A percentile compares a stretch with the other conserved stretches of the same genome.
Conservation (phyloP, 2,797 vertebrate genomes). For the Halcyon badia region DNA sequence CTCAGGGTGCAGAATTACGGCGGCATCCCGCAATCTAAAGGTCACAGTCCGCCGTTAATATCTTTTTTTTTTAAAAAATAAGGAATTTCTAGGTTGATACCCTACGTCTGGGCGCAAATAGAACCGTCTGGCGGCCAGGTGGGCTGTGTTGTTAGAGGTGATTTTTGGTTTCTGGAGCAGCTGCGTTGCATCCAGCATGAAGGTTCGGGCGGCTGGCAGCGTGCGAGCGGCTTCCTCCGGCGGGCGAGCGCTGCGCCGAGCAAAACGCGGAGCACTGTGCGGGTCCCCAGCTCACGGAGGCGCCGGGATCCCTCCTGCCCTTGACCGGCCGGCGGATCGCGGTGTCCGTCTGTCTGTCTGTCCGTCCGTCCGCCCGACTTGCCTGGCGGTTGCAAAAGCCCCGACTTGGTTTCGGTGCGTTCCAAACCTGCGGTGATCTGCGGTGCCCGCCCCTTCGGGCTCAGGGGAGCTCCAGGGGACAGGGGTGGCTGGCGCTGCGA, state of each 20-base stretch:
- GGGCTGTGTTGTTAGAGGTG: neutral
- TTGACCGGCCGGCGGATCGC: neutral
- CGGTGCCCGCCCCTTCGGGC: constrained; percentile 45
- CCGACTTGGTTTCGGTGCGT: constrained; percentile 3
- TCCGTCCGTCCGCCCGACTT: neutral
- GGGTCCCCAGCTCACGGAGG: neutral
- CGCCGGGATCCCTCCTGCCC: neutral
- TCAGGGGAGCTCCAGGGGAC: neutral
- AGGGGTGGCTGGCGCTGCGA: neutral
- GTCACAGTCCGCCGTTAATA: neutral
- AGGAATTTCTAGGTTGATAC: too few species aligned
- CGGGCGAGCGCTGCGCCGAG: neutral
- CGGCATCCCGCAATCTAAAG: constrained; percentile 33
- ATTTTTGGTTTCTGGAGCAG: neutral
- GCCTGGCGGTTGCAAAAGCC: neutral
- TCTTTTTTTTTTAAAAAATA: too few species aligned
- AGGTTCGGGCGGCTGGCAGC: neutral
- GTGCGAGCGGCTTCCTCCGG: neutral
- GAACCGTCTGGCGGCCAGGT: neutral
- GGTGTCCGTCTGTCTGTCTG: neutral
- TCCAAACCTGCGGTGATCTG: constrained; percentile 40
- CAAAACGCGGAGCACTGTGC: neutral
- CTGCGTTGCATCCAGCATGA: neutral
- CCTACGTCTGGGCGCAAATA: neutral
- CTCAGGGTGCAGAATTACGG: neutral